phyloP scores from a whole-genome alignment of 2,113 vertebrate genomes.

The Thinocorus orbignyianus region DNA sequence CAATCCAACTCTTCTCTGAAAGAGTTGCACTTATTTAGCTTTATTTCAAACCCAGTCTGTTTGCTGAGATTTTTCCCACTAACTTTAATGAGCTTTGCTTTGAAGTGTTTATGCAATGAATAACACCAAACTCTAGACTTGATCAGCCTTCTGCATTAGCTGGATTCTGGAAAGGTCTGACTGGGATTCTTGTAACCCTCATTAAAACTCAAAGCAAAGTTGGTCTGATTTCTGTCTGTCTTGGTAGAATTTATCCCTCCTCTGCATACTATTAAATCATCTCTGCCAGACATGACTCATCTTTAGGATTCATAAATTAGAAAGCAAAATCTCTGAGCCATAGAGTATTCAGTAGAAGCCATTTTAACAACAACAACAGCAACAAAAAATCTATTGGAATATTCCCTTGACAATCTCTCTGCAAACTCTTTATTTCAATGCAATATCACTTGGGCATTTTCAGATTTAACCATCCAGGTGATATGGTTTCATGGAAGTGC shows the following conservation, averaged over 20 bases:
- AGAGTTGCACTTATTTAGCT: not conserved
- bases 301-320: conserved; percentile 34
- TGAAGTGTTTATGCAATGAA: not conserved
- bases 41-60: not conserved
- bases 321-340: conserved; percentile 2
- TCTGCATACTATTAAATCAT: conserved; percentile 26
- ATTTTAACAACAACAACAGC: not conserved
- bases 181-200: not conserved
- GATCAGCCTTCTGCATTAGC: not conserved
- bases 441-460: not conserved
- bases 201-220: conserved; percentile 6
- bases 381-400: not conserved
- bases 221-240: conserved; percentile 32
- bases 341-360: not conserved
- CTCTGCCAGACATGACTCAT: conserved; percentile 56
- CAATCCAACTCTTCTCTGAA: not conserved
- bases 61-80: not conserved
- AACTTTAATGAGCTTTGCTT: conserved; percentile 7
- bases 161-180: not conserved
- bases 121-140: not conserved
- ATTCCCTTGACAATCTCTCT: not conserved
- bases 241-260: conserved; percentile 40
- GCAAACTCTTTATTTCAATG: not conserved
- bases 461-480: not conserved
- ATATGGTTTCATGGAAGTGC: not conserved